Percentiles rank a stretch among this genome's conserved stretches.
phyloP scores from a whole-genome alignment of 2,113 vertebrate species.

The Malurus melanocephalus region DNA sequence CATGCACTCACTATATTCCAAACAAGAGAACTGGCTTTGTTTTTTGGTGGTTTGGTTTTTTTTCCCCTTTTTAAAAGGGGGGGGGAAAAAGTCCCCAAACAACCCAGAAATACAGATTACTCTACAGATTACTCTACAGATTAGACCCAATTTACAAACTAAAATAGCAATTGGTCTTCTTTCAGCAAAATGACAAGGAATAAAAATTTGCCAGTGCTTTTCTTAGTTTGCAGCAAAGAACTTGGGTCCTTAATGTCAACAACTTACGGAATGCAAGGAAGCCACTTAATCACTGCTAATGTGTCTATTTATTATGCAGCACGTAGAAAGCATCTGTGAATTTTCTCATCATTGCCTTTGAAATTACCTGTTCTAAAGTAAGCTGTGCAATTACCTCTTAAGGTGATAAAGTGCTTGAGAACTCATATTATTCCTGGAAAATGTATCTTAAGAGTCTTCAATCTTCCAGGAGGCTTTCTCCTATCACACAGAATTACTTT shows the following conservation, averaged over 20 bases:
- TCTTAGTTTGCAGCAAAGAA: background rate
- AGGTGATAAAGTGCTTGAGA: background rate
- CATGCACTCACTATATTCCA: background rate
- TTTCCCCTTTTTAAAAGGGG: fast-evolving
- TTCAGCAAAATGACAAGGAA: background rate
- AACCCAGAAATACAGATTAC: background rate
- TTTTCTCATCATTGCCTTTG: background rate
- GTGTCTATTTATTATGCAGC: background rate
- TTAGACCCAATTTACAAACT: background rate
- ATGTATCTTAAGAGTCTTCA: background rate
- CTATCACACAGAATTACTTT: background rate
- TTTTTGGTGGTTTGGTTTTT: background rate
- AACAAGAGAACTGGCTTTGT: background rate
- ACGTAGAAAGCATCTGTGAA: background rate
- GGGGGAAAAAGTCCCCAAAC: background rate
- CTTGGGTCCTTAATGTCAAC: background rate
- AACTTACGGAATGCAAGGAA: background rate
- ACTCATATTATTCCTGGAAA: background rate
- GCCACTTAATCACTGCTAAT: background rate
- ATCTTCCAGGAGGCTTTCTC: background rate
- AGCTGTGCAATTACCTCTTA: background rate
- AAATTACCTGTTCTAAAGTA: background rate
- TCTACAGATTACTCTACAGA: background rate
- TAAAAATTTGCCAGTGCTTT: background rate
- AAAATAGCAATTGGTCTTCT: background rate